A percentile compares a stretch with the other conserved stretches of the same genome.
These are phyloP conservation scores for Vidua macroura DNA, from an alignment of 2,113 vertebrate species.

Conservation along the genomic window DNA sequence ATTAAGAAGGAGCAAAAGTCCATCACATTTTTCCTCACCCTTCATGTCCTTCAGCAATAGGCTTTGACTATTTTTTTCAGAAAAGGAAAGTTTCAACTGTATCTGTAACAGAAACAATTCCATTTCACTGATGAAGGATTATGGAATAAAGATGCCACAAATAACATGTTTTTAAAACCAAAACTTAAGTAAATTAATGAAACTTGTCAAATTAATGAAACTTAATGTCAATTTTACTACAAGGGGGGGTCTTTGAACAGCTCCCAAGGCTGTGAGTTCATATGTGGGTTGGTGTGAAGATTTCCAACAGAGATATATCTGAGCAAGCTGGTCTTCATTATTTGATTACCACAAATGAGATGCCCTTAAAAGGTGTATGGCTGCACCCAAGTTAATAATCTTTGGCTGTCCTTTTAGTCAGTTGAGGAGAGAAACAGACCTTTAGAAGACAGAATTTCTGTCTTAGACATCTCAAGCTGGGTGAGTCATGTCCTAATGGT, in stretches of 20 bases:
- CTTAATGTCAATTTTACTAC: neutral
- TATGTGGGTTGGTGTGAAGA: neutral
- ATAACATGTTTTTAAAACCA: neutral
- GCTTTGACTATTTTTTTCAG: neutral
- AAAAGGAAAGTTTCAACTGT: neutral
- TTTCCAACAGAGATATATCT: fast-evolving
- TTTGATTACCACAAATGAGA: neutral
- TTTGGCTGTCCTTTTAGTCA: neutral
- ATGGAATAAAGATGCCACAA: neutral
- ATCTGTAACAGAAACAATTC: neutral
- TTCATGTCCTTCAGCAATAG: neutral
- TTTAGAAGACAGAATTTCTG: neutral
- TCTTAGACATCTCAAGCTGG: neutral
- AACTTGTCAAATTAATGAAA: neutral
- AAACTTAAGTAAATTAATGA: neutral
- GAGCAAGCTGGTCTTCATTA: neutral
- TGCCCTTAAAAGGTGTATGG: neutral
- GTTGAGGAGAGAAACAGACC: neutral
- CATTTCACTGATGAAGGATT: neutral
- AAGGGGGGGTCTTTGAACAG: neutral
- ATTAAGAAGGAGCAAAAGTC: neutral
- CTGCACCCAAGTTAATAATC: neutral
- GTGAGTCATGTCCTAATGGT: neutral
- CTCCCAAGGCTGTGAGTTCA: neutral
- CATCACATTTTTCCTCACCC: neutral